phyloP scores from a whole-genome alignment of 2,113 vertebrate genomes.

The Thunnus thynnus region DNA sequence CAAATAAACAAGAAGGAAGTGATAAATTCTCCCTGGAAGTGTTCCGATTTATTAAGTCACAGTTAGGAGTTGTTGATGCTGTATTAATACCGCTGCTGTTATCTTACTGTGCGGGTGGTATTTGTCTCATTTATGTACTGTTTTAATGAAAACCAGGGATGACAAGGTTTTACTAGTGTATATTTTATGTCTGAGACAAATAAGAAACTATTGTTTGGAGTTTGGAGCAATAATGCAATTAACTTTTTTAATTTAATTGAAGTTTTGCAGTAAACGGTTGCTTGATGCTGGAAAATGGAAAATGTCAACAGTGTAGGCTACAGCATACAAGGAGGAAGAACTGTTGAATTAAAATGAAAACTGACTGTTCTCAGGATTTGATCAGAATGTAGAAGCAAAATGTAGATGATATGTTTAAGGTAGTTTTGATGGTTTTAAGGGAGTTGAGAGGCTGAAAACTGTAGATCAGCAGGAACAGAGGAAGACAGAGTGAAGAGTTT shows the following conservation, averaged over 20 bases:
- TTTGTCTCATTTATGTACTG: slow-evolving; percentile 24
- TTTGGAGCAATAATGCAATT: not conserved
- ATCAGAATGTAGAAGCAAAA: not conserved
- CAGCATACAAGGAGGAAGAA: not conserved
- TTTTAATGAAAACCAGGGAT: slow-evolving; percentile 28
- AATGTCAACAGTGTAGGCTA: not conserved
- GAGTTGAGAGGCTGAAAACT: no score
- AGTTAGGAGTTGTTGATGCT: slow-evolving; percentile 36
- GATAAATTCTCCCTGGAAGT: slow-evolving; percentile 43
- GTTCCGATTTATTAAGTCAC: slow-evolving; percentile 40
- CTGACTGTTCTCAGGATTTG: no score
- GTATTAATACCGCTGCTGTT: slow-evolving; percentile 23
- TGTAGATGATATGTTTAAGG: not conserved
- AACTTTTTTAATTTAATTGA: not conserved
- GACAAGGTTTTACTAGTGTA: slow-evolving; percentile 25
- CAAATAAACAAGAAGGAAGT: slow-evolving; percentile 44
- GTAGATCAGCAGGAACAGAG: not conserved
- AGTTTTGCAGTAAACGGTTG: not conserved
- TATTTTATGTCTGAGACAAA: slow-evolving; percentile 26
- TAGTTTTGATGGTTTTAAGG: not conserved
- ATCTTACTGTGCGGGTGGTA: slow-evolving; percentile 31
- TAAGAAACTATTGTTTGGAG: slow-evolving; percentile 9
- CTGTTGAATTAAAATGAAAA: slow-evolving; percentile 1
- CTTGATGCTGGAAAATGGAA: slow-evolving; percentile 13
- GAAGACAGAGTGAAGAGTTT: not conserved